A percentile compares a stretch with the other conserved stretches of the same genome.
These are phyloP conservation scores for Amphipyra tragopoginis DNA, from an alignment of 2,888 invertebrate genomes.

Conservation along the genomic window DNA sequence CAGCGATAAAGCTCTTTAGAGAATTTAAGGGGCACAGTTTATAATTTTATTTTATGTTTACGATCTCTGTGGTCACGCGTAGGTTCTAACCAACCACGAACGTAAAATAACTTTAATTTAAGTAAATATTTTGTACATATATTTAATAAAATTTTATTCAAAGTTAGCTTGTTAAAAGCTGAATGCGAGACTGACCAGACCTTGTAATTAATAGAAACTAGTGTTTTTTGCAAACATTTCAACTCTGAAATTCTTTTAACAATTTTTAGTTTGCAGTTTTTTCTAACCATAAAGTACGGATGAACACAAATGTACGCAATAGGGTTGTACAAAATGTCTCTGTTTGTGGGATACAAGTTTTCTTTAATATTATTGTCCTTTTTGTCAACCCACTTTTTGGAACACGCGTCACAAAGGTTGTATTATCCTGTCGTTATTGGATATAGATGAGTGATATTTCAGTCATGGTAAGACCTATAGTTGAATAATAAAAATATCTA, in stretches of 20 bases:
- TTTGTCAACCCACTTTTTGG: constrained; percentile 41
- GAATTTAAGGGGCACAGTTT: constrained; percentile 2
- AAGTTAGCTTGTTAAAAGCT: constrained; percentile 4
- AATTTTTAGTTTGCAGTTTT: neutral
- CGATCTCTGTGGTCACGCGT: constrained; percentile 7
- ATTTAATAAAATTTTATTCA: constrained; percentile 12
- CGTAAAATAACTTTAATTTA: neutral
- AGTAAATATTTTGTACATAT: constrained; percentile 14
- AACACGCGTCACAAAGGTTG: constrained; percentile 29
- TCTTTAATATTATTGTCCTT: constrained; percentile 40
- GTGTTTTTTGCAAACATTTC: constrained; percentile 25
- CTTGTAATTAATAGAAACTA: constrained; percentile 5
- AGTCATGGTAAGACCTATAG: constrained; percentile 13
- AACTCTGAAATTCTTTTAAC: constrained; percentile 19
- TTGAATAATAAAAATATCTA: constrained; percentile 27
- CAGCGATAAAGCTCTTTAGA: constrained; percentile 8
- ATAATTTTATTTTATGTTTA: constrained; percentile 17
- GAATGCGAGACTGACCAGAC: constrained; percentile 10
- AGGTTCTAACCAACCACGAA: constrained; percentile 5
- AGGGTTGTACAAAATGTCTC: constrained; percentile 8
- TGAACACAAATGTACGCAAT: constrained; percentile 15
- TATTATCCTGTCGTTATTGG: constrained; percentile 36
- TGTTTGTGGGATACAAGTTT: constrained; percentile 29
- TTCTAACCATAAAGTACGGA: constrained; percentile 16
- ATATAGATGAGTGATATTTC: constrained; percentile 32